A percentile compares a stretch with the other conserved stretches of the same genome.
These are phyloP conservation scores for Micromussa lordhowensis DNA, from an alignment of 92 coral and sea anemone species.

Conservation along the genomic window DNA sequence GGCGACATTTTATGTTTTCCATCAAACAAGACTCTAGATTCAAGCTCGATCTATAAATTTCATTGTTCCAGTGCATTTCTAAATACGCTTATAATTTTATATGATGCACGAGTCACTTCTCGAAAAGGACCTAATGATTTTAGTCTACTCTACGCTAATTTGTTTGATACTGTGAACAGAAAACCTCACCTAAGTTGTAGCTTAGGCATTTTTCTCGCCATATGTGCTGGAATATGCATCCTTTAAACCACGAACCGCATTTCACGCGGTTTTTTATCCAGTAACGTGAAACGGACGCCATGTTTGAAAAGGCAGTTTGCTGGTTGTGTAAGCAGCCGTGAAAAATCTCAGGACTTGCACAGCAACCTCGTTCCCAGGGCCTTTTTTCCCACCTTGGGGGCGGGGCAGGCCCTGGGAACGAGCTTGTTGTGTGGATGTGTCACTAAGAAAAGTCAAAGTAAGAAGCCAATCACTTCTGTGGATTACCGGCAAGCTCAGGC, in stretches of 20 bases:
- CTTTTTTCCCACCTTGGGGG: too few species aligned
- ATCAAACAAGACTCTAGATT: too few species aligned
- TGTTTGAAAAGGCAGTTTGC: not conserved
- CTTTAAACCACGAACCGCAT: not conserved
- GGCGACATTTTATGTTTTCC: too few species aligned
- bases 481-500: too few species aligned
- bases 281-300: conserved; percentile 8
- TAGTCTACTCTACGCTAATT: not conserved
- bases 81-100: too few species aligned
- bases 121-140: not conserved
- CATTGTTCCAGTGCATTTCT: not conserved
- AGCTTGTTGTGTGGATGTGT: too few species aligned
- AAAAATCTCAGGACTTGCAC: not conserved
- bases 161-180: not conserved
- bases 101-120: not conserved
- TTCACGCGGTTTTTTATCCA: not conserved
- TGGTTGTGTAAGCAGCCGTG: not conserved
- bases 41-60: not conserved
- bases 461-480: too few species aligned
- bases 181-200: conserved; percentile 15
- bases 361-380: too few species aligned
- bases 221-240: conserved; percentile 75
- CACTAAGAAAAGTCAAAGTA: too few species aligned
- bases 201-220: conserved; percentile 55
- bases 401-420: too few species aligned